These are phyloP conservation scores for Ectemnius lituratus DNA, from an alignment of 2,888 invertebrate genomes.

Conservation along the genomic window DNA sequence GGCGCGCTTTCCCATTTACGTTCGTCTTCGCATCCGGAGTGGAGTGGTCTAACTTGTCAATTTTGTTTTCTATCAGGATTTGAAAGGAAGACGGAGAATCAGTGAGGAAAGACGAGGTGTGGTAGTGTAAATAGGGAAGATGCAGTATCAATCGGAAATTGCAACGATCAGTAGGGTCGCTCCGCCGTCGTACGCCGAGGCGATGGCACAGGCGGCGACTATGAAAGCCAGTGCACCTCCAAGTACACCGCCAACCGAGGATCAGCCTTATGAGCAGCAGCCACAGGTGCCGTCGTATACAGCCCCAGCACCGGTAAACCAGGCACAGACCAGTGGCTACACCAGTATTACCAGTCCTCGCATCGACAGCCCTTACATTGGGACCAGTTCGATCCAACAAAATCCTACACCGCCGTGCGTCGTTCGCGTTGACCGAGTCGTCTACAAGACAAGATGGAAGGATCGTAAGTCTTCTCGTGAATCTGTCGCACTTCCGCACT, in stretches of 20 bases:
- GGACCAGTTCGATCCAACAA: background rate
- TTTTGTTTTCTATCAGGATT: background rate
- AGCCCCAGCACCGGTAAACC: background rate
- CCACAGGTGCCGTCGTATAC: conserved; percentile 4
- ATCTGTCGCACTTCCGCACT: too few species aligned
- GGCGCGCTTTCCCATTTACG: too few species aligned
- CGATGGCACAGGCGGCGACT: conserved; percentile 7
- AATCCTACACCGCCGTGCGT: background rate
- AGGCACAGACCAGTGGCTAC: conserved; percentile 10
- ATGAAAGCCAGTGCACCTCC: background rate
- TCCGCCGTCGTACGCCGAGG: conserved; percentile 39
- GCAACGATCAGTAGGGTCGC: conserved; percentile 14
- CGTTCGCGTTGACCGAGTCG: background rate
- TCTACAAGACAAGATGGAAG: conserved; percentile 6
- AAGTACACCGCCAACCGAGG: background rate
- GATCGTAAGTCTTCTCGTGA: conserved; percentile 13
- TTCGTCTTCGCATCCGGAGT: too few species aligned
- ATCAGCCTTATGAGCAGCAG: background rate
- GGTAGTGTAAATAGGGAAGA: background rate
- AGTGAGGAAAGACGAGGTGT: background rate
- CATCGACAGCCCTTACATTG: background rate
- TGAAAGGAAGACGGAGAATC: background rate
- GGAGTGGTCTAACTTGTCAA: too few species aligned
- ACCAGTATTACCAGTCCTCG: background rate
- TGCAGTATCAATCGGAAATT: conserved; percentile 19